Conservation (phyloP, 2,113 vertebrate genomes). For the Protobothrops flavoviridis region DNA sequence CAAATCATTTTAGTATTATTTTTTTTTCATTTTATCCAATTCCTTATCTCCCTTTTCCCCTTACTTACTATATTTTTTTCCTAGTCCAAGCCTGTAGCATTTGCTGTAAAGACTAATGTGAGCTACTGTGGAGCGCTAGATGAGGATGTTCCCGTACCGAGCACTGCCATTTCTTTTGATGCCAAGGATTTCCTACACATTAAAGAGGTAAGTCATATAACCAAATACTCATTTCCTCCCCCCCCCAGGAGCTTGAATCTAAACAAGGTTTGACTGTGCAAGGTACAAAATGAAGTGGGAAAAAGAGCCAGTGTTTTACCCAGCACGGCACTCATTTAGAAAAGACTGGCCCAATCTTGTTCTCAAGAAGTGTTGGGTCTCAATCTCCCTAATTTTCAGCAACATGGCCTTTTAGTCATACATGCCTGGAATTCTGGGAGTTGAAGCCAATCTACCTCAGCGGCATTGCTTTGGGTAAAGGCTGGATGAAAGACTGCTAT, state of each 20-base stretch:
- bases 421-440: background rate
- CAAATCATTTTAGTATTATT: background rate
- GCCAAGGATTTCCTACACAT: conserved; percentile 98
- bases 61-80: conserved; percentile 41
- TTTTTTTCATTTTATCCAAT: background rate
- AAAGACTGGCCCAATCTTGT: background rate
- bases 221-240: background rate
- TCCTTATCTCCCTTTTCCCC: background rate
- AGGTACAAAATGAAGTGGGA: conserved; percentile 2
- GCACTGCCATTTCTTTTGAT: conserved; percentile 94
- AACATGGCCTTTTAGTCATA: background rate
- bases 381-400: background rate
- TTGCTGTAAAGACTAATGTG: conserved; percentile 95
- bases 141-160: conserved; percentile 93
- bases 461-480: background rate
- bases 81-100: conserved; percentile 92
- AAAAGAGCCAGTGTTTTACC: conserved; percentile 12
- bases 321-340: background rate
- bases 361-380: background rate
- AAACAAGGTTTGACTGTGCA: conserved; percentile 8
- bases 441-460: background rate
- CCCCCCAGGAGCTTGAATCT: background rate
- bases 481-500: background rate
- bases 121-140: conserved; percentile 95
- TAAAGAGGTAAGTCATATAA: conserved; percentile 84